Evolutionary conservation across 2,888 invertebrate genomes (phyloP).

Genomic region (Aleiodes leptofemur): DNA sequence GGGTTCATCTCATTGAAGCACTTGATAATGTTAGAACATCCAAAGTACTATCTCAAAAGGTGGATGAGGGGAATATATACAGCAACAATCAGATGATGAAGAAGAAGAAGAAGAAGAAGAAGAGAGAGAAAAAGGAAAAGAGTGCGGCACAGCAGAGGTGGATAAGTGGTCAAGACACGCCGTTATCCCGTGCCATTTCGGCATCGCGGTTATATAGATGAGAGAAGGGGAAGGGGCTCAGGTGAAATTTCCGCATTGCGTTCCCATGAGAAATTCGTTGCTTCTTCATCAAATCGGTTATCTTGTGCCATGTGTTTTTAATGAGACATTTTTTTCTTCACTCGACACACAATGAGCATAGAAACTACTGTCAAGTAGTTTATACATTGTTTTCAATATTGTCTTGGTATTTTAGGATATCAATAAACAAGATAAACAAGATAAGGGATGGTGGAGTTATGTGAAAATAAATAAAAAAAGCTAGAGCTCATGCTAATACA

Average conservation of each 20-base stretch:
- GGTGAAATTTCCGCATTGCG: conserved; percentile 71
- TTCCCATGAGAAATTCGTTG: conserved; percentile 67
- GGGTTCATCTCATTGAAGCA: conserved; percentile 8
- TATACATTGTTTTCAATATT: no score
- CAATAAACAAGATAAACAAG: no score
- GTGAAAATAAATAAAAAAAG: no score
- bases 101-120: conserved; percentile 49
- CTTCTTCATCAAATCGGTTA: conserved; percentile 52
- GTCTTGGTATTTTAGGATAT: no score
- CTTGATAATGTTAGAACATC: conserved; percentile 50
- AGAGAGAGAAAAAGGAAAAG: conserved; percentile 49
- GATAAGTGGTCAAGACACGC: conserved; percentile 56
- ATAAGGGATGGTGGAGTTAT: no score
- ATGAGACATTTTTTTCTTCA: background rate
- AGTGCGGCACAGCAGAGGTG: conserved; percentile 54
- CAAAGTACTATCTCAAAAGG: conserved; percentile 47
- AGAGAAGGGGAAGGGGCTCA: conserved; percentile 57
- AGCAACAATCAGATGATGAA: conserved; percentile 37
- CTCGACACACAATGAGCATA: background rate
- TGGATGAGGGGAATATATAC: conserved; percentile 44
- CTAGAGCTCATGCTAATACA: no score
- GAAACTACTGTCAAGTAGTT: no score
- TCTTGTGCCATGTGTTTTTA: conserved; percentile 48
- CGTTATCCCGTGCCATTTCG: conserved; percentile 63
- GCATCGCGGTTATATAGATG: conserved; percentile 54